A percentile compares a stretch with the other conserved stretches of the same genome.
Conservation (phyloP, 2,888 invertebrate genomes). For the Oscheius sp. region DNA sequence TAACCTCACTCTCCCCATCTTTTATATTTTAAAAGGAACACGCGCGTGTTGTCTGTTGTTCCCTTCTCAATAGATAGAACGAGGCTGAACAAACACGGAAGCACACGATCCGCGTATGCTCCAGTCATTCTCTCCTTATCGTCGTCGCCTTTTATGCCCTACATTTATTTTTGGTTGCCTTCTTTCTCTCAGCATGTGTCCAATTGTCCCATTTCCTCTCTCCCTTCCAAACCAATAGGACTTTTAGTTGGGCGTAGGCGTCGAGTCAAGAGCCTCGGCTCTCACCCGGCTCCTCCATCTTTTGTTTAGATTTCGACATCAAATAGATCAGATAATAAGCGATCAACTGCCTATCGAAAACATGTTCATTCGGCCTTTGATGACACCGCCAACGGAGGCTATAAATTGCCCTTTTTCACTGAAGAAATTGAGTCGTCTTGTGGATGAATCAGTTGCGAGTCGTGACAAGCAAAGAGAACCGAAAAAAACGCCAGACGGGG, state of each 20-base stretch:
- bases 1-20: neutral
- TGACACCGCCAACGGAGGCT: too few species aligned
- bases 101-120: conserved; percentile 5
- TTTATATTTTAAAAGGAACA: too few species aligned
- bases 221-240: neutral
- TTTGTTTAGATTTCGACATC: conserved; percentile 35
- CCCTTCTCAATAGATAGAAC: conserved; percentile 14
- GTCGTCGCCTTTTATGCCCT: neutral
- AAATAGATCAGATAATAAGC: conserved; percentile 35
- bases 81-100: conserved; percentile 24
- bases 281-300: conserved; percentile 12
- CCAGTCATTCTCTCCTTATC: conserved; percentile 5
- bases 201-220: conserved; percentile 5
- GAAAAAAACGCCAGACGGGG: too few species aligned
- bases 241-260: conserved; percentile 16
- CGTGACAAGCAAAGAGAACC: too few species aligned
- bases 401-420: too few species aligned
- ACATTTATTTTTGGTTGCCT: too few species aligned
- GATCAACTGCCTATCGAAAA: neutral
- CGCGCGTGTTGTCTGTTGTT: neutral
- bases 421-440: too few species aligned
- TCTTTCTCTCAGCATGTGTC: conserved; percentile 4
- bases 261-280: neutral
- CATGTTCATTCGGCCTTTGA: too few species aligned
- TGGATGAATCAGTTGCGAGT: too few species aligned